A percentile compares a stretch with the other conserved stretches of the same genome.
phyloP scores from a whole-genome alignment of 2,888 invertebrate genomes.

The Rhabditophanes sp. region DNA sequence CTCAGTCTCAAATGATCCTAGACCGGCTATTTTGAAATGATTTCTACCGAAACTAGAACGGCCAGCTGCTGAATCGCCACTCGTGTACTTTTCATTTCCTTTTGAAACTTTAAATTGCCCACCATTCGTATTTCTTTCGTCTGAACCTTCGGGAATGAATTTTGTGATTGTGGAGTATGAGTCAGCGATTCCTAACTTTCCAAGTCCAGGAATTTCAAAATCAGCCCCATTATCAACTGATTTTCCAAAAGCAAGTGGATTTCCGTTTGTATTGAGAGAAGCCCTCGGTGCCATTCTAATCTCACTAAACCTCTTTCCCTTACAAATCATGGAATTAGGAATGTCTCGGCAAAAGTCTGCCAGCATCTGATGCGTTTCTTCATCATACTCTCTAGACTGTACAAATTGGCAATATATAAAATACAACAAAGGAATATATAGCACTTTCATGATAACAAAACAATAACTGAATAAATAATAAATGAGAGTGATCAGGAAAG shows the following conservation, averaged over 20 bases:
- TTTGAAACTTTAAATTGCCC: slow-evolving; percentile 22
- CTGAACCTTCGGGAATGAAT: slow-evolving; percentile 19
- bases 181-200: slow-evolving; percentile 24
- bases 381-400: too few relatives aligned
- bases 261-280: too few relatives aligned
- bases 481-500: too few relatives aligned
- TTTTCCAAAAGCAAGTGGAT: slow-evolving; percentile 25
- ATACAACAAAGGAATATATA: too few relatives aligned
- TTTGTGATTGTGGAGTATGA: slow-evolving; percentile 18
- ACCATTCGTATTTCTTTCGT: slow-evolving; percentile 14
- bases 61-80: slow-evolving; percentile 11
- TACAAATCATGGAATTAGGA: too few relatives aligned
- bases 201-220: slow-evolving; percentile 17
- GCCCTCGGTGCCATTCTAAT: too few relatives aligned
- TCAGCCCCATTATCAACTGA: slow-evolving; percentile 22
- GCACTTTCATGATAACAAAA: too few relatives aligned
- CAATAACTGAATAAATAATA: too few relatives aligned
- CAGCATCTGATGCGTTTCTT: too few relatives aligned
- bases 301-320: too few relatives aligned
- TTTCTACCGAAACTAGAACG: slow-evolving; percentile 2
- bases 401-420: too few relatives aligned
- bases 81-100: slow-evolving; percentile 26
- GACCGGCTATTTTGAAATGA: slow-evolving; percentile 3
- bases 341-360: too few relatives aligned
- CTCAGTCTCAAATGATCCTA: slow-evolving; percentile 7